Evolutionary conservation across 2,113 vertebrate species (phyloP), one percentile per base, ranked within the genome.

Genomic region (Oreochromis aureus): DNA sequence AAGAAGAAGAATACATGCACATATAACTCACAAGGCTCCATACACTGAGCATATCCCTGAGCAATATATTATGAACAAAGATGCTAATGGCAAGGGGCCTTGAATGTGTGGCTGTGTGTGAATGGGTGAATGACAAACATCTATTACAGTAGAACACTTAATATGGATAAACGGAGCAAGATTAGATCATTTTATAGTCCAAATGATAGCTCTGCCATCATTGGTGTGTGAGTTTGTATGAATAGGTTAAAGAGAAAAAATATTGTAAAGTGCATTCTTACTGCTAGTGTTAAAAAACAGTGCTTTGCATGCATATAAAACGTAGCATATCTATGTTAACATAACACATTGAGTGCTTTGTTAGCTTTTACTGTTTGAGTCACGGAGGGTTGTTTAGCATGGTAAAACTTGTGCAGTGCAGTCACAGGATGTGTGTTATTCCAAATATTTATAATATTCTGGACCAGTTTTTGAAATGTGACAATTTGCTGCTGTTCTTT

Each of bases 51-150:
- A 8, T 11, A n/a, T 0, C 73, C 73, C 7, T 78, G 5, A 51
- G 18, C 44, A 51, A 12, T 7, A 51, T 11, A 32, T 32, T 32
- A 19, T 51, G 27, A 78, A 51, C 27, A 0, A 53, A 51, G 73
- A 32, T 78, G 27, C 18, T 53, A 32, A 78, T n/a, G 73, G 24
- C 0, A 32, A 53, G 18, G 27, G 18, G 0, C 27, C 46, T 78
- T 78, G 73, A 13, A 13, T n/a, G 0, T 53, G 46, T 53, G 27
- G 46, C 30, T 78, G 73, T 48, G 6, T 32, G 18, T 4, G 46
- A 53, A 51, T 78, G 3, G 16, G 24, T 76, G 71, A 76, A 76
- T 76, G 71, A 32, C 41, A 76, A 30, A 44, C n/a, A 71, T 69
- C n/a, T 24, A 0, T 24, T 71, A 3, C 22, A 76, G 24, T 2